Evolutionary conservation across 2,888 invertebrate species (phyloP).

Genomic region (Xanthorhoe designata): DNA sequence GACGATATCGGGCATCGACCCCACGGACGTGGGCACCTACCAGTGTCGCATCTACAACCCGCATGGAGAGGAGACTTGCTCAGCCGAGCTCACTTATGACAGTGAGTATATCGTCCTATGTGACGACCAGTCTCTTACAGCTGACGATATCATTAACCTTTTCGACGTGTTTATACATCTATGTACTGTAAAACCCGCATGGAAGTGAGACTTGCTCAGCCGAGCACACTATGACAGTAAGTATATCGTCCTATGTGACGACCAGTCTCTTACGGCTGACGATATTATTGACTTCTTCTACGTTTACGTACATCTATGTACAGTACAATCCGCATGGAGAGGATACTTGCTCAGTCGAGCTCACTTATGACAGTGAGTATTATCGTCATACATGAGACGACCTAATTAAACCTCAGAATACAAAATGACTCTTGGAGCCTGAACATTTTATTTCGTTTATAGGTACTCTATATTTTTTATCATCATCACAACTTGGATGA

Average conservation of each 20-base stretch:
- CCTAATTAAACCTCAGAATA: no score
- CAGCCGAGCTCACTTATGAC: slow-evolving; percentile 92
- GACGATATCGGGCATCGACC: slow-evolving; percentile 91
- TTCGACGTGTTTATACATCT: slow-evolving; percentile 94
- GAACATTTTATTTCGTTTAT: no score
- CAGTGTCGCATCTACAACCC: slow-evolving; percentile 93
- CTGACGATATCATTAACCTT: slow-evolving; percentile 91
- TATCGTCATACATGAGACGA: not conserved
- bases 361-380: slow-evolving; percentile 92
- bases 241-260: slow-evolving; percentile 42
- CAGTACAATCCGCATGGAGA: slow-evolving; percentile 95
- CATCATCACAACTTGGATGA: no score
- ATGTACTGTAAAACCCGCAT: slow-evolving; percentile 92
- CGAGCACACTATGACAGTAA: slow-evolving; percentile 93
- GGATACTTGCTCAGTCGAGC: slow-evolving; percentile 91
- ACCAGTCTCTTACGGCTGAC: slow-evolving; percentile 88
- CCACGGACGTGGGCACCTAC: slow-evolving; percentile 94
- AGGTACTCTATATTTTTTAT: no score
- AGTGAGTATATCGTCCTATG: slow-evolving; percentile 79
- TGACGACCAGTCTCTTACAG: slow-evolving; percentile 80
- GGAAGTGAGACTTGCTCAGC: slow-evolving; percentile 94
- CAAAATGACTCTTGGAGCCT: no score
- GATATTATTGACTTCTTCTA: slow-evolving; percentile 92
- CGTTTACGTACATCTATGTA: slow-evolving; percentile 92
- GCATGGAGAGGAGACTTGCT: slow-evolving; percentile 93